A percentile compares a stretch with the other conserved stretches of the same genome.
Conservation (phyloP, 2,797 vertebrate species). For the Bradypus variegatus region DNA sequence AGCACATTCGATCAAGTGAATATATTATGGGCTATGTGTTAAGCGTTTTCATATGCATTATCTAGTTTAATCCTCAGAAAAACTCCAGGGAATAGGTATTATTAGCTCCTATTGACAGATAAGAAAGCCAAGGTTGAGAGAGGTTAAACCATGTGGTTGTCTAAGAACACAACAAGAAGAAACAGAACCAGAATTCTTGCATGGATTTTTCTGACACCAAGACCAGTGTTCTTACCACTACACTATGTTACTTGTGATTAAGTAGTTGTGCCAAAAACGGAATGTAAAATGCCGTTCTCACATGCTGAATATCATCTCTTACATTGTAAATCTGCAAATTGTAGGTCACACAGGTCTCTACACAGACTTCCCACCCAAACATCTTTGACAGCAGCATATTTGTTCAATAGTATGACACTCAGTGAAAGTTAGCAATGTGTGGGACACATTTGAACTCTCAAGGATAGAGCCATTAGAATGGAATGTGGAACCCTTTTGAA, state of each 20-base stretch:
- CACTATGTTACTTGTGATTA: background rate
- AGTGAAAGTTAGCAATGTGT: background rate
- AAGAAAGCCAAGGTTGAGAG: background rate
- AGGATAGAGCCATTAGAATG: background rate
- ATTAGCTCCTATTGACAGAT: background rate
- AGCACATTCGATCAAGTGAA: background rate
- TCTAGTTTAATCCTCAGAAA: background rate
- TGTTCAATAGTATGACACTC: background rate
- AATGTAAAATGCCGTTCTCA: slow-evolving; percentile 6
- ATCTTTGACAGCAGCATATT: background rate
- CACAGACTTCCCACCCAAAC: background rate
- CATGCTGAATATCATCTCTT: background rate
- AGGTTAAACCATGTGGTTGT: background rate
- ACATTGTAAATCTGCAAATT: background rate
- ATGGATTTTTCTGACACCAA: background rate
- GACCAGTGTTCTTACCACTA: background rate
- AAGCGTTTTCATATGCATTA: background rate
- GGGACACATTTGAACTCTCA: background rate
- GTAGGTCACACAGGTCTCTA: background rate
- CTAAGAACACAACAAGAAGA: background rate
- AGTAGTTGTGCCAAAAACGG: slow-evolving; percentile 18
- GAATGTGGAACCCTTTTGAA: background rate
- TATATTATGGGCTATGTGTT: background rate
- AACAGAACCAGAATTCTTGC: slow-evolving; percentile 11
- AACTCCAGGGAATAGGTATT: background rate